Conservation (phyloP, 2,888 invertebrate genomes). For the Zaprionus lineosus region DNA sequence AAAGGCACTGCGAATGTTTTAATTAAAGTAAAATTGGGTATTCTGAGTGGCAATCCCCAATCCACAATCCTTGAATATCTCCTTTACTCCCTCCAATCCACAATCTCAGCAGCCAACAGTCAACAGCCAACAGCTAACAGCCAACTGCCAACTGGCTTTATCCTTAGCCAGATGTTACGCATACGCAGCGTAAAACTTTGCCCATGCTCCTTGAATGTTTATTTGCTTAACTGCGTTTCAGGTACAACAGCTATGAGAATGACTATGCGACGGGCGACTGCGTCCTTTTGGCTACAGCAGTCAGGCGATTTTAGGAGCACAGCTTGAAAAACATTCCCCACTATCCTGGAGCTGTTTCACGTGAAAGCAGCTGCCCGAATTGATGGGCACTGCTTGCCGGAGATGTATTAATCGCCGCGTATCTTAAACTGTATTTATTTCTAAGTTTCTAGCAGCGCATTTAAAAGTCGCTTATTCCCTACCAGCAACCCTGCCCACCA, state of each 20-base stretch:
- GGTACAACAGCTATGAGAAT: conserved; percentile 32
- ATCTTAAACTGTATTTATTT: no score
- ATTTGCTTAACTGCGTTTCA: conserved; percentile 13
- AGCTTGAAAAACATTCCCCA: no score
- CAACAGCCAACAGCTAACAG: conserved; percentile 12
- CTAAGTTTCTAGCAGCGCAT: no score
- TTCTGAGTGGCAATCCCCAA: conserved; percentile 67
- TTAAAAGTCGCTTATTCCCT: conserved; percentile 4
- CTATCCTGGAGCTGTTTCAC: no score
- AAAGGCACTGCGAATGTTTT: conserved; percentile 71
- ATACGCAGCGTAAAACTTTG: conserved; percentile 71
- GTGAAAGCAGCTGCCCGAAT: no score
- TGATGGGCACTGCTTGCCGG: no score
- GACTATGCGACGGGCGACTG: conserved; percentile 10
- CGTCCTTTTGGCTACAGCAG: no score
- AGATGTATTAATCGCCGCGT: no score
- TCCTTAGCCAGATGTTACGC: conserved; percentile 74
- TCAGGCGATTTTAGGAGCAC: no score
- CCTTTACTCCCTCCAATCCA: no score
- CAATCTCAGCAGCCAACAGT: conserved; percentile 22
- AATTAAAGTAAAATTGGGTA: conserved; percentile 80
- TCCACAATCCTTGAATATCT: conserved; percentile 15
- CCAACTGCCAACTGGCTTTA: conserved; percentile 43
- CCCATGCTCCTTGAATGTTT: conserved; percentile 29
- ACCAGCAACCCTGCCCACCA: conserved; percentile 7